Evolutionary conservation across 2,113 vertebrate genomes (phyloP), one percentile per base, ranked within the genome.

Genomic region (Hipposideros armiger): DNA sequence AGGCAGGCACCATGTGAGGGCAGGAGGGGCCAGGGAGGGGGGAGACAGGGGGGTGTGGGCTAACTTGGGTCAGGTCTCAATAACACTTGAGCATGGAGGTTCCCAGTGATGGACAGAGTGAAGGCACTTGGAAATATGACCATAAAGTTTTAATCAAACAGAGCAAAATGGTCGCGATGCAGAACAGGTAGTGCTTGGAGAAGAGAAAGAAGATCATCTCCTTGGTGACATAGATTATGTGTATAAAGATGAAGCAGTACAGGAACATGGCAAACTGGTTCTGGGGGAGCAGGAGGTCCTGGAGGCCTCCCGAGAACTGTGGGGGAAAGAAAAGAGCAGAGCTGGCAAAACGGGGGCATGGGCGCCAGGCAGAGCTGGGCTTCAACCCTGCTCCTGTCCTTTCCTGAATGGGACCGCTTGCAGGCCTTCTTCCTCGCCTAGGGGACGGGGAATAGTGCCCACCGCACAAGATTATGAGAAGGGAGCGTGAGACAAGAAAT

Each of bases 191-290:
- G 70, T 98, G 91, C 96, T 98, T 98, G 87, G 98, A 94, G 95
- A 94, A 96, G 73, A 97, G 97, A 90, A 98, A 97, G 94, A 98
- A 82, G 60, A 98, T 16, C 86, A 95, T 90, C 95, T 98, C 95
- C 52, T 98, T 98, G 97, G 95, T 95, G 96, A 83, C 94, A 30
- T 97, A 97, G 88, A 91, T 97, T 67, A 96, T n/a, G 45, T 98
- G 80, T 0, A 0, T 96, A 70, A 97, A 96, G 94, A 98, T 95
- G 94, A 98, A 98, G 69, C 96, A 97, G 87, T 97, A 97, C 67
- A 98, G 97, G 96, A 97, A 26, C 92, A 97, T 97, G 94, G 95
- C 94, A 78, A 70, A 97, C 85, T 98, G 97, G 85, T 98, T 97
- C 95, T 97, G 96, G 67, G 95, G 97, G 11, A 98, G 78, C 73